phyloP scores from a whole-genome alignment of 2,888 invertebrate species.

The Eretmocerus hayati region DNA sequence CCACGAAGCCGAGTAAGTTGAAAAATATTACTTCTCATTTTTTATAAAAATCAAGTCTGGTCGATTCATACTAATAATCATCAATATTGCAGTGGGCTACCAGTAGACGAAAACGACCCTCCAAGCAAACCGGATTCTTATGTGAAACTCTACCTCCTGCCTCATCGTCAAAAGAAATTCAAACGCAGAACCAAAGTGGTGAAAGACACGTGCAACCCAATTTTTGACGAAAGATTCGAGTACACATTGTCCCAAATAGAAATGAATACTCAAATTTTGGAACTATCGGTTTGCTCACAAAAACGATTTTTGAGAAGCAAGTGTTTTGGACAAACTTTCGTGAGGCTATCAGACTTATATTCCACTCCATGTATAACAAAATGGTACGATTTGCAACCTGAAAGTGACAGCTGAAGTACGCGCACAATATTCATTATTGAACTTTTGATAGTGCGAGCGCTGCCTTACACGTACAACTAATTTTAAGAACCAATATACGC shows the following conservation, averaged over 20 bases:
- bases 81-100: conserved; percentile 16
- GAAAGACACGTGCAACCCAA: not conserved
- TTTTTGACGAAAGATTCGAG: not conserved
- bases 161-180: not conserved
- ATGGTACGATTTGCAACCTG: conserved; percentile 67
- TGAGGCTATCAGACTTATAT: conserved; percentile 57
- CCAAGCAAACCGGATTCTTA: not conserved
- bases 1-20: conserved; percentile 80
- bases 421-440: too few species aligned
- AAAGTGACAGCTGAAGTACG: too few species aligned
- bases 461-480: too few species aligned
- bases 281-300: not conserved
- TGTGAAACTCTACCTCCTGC: not conserved
- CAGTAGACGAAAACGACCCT: not conserved
- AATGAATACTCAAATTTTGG: not conserved
- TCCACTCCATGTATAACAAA: conserved; percentile 61
- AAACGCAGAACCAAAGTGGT: not conserved
- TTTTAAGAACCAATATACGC: too few species aligned
- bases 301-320: not conserved
- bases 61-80: too few species aligned
- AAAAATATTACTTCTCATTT: too few species aligned
- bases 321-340: not conserved
- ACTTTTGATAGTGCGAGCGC: too few species aligned
- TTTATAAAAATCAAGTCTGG: too few species aligned
- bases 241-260: not conserved